phyloP scores from a whole-genome alignment of 2,888 invertebrate genomes.

The Andrena fulva region DNA sequence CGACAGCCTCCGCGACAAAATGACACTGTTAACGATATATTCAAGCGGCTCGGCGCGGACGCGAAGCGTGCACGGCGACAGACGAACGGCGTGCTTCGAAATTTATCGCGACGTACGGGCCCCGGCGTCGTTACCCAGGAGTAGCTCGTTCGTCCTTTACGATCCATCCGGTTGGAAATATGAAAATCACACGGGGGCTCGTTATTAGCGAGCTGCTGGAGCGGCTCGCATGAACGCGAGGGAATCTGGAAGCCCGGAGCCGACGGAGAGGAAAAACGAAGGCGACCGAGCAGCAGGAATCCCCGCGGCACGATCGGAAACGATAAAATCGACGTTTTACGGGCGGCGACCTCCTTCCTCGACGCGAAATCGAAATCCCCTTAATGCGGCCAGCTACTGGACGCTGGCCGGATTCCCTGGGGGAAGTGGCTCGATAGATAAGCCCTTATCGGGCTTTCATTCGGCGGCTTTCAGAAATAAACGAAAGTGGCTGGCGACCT shows the following conservation, averaged over 20 bases:
- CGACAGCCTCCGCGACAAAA: conserved; percentile 4
- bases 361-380: conserved; percentile 34
- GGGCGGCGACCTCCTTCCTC: conserved; percentile 5
- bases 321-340: conserved; percentile 50
- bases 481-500: conserved; percentile 16
- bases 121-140: not conserved
- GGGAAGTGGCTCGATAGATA: conserved; percentile 47
- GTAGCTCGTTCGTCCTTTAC: not conserved
- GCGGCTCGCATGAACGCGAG: not conserved
- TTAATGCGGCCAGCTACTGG: conserved; percentile 40
- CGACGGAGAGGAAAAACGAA: conserved; percentile 1
- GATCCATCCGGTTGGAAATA: not conserved
- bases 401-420: conserved; percentile 33
- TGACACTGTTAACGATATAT: conserved; percentile 29
- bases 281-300: not conserved
- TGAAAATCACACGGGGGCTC: not conserved
- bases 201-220: not conserved
- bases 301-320: conserved; percentile 6
- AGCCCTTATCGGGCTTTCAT: conserved; percentile 36
- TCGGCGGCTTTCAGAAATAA: conserved; percentile 11
- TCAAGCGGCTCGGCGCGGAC: not conserved
- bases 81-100: not conserved
- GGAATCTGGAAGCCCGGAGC: not conserved
- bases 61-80: not conserved
- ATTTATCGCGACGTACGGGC: not conserved